Conservation (phyloP, 2,888 invertebrate species). For the Epistrophella euchroma region DNA sequence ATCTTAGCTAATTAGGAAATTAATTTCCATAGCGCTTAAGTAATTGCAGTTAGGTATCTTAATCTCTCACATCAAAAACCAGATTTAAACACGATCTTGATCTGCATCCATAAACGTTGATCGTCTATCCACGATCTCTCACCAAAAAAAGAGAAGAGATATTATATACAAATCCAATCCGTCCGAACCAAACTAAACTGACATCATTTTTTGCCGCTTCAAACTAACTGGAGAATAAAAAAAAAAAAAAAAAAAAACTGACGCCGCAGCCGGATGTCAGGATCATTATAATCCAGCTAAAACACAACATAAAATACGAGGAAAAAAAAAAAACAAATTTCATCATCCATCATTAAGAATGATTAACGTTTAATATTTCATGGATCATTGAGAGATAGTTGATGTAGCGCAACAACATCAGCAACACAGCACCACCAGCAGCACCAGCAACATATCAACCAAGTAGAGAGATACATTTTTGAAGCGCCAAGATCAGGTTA, state of each 20-base stretch:
- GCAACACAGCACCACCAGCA: constrained; percentile 27
- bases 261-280: constrained; percentile 68
- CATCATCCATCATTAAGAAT: constrained; percentile 76
- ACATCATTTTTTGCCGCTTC: constrained; percentile 56
- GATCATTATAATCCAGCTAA: constrained; percentile 67
- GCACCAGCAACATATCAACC: constrained; percentile 22
- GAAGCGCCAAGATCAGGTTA: constrained; percentile 71
- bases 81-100: constrained; percentile 42
- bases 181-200: constrained; percentile 55
- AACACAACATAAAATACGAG: constrained; percentile 38
- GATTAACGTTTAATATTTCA: constrained; percentile 75
- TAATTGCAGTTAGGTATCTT: constrained; percentile 46
- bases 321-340: constrained; percentile 60
- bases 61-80: constrained; percentile 51
- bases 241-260: constrained; percentile 8
- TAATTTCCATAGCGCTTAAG: constrained; percentile 55
- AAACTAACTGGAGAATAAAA: constrained; percentile 6
- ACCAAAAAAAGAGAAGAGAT: constrained; percentile 32
- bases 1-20: constrained; percentile 55
- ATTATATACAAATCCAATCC: constrained; percentile 44
- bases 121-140: constrained; percentile 64
- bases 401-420: constrained; percentile 42
- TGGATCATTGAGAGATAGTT: constrained; percentile 63
- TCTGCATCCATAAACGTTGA: constrained; percentile 51
- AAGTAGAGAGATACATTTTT: constrained; percentile 6